A percentile compares a stretch with the other conserved stretches of the same genome.
Evolutionary conservation across 2,113 vertebrate species (phyloP).

Genomic region (Ovibos moschatus): DNA sequence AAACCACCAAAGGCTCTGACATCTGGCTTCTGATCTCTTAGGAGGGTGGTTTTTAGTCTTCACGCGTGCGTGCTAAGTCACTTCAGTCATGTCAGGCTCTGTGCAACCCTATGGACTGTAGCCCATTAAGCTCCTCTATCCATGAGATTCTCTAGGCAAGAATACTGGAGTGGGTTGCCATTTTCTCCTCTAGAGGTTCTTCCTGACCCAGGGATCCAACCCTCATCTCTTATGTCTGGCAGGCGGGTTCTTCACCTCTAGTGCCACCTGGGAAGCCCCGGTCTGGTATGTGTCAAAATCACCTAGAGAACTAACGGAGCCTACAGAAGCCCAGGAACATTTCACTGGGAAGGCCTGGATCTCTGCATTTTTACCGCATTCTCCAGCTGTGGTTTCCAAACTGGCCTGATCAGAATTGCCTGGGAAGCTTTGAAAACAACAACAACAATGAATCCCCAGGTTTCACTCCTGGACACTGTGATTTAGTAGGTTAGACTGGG

Average conservation of each 20-base stretch:
- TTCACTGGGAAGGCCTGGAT: neutral
- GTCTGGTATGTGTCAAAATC: neutral
- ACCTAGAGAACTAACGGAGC: neutral
- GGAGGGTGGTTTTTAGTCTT: neutral
- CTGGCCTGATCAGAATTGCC: neutral
- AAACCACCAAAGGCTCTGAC: neutral
- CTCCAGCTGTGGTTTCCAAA: neutral
- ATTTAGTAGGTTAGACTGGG: neutral
- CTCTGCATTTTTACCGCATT: neutral
- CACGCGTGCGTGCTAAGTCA: rapidly evolving
- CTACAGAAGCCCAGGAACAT: neutral
- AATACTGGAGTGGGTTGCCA: neutral
- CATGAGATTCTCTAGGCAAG: neutral
- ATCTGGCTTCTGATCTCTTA: neutral
- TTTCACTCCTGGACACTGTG: neutral
- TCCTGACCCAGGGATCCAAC: neutral
- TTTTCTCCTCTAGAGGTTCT: neutral
- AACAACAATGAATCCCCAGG: neutral
- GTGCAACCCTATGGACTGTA: neutral
- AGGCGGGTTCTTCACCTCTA: neutral
- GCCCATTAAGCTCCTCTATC: neutral
- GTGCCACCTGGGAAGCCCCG: neutral
- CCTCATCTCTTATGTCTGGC: neutral
- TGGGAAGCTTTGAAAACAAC: neutral
- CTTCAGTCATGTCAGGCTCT: neutral